phyloP scores from a whole-genome alignment of 1,140 invertebrate genomes.

The Nylanderia fulva region DNA sequence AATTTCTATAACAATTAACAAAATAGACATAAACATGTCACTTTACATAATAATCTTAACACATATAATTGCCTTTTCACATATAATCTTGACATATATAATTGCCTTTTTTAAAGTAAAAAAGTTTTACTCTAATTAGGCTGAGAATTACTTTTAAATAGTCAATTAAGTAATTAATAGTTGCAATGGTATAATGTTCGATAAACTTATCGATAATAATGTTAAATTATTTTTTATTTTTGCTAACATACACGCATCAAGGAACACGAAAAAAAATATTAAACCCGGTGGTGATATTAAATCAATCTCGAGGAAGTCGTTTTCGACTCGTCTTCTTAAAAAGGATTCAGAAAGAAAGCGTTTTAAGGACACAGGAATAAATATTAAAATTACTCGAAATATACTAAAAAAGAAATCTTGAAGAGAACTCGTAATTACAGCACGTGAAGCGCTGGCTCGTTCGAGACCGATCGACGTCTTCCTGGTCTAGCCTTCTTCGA shows the following conservation, averaged over 20 bases:
- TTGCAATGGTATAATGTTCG: not conserved
- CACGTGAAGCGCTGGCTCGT: not conserved
- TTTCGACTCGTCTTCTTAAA: not conserved
- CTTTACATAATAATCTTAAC: not conserved
- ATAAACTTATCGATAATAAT: not conserved
- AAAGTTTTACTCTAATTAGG: not conserved
- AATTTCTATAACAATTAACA: not conserved
- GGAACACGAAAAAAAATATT: no score
- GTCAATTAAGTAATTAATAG: no score
- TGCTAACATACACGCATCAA: no score
- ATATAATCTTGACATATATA: not conserved
- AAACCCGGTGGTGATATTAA: no score
- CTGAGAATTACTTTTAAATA: no score
- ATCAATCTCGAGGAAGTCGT: no score
- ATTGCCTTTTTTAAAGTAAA: no score
- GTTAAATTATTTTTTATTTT: no score
- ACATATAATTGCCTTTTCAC: not conserved
- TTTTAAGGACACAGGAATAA: no score
- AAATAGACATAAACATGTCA: not conserved
- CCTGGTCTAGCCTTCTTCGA: not conserved
- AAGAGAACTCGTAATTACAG: not conserved
- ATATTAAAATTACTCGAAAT: no score
- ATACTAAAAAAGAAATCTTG: no score
- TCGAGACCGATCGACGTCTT: not conserved
- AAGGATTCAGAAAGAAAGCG: no score